A percentile compares a stretch with the other conserved stretches of the same genome.
These are phyloP conservation scores for Ophonus ardosiacus DNA, from an alignment of 2,888 invertebrate genomes.

Conservation along the genomic window DNA sequence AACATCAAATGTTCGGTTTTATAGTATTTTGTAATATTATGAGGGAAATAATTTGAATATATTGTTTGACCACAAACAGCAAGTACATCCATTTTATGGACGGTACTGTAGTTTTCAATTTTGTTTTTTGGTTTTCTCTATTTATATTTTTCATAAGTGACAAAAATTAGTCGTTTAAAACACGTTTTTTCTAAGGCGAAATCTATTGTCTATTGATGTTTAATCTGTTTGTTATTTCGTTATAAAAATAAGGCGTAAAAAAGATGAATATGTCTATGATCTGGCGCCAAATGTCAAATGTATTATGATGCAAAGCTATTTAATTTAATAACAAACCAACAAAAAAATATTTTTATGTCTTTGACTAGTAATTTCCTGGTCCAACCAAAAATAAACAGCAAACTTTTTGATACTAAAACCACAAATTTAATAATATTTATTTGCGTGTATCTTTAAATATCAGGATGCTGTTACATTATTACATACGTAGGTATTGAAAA, in stretches of 20 bases:
- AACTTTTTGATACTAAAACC: not conserved
- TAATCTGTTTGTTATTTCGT: not conserved
- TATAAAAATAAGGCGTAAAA: not conserved
- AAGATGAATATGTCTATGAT: not conserved
- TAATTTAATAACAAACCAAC: not conserved
- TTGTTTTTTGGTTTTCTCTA: not conserved
- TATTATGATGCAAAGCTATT: not conserved
- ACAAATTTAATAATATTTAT: not conserved
- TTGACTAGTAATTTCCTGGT: not conserved
- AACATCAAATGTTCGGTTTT: no score
- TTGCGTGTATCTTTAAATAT: not conserved
- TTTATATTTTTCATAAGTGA: not conserved
- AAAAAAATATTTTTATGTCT: not conserved
- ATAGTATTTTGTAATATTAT: no score
- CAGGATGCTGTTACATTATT: not conserved
- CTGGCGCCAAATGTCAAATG: conserved; percentile 9
- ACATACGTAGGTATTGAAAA: not conserved
- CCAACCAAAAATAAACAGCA: conserved; percentile 5
- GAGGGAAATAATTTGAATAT: no score
- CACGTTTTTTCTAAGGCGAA: no score
- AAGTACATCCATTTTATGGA: no score
- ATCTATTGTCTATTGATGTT: no score
- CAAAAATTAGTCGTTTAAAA: no score
- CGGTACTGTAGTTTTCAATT: no score
- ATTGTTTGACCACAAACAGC: no score